These are phyloP conservation scores for Netelia virgata DNA, from an alignment of 2,888 invertebrate species.

Conservation along the genomic window DNA sequence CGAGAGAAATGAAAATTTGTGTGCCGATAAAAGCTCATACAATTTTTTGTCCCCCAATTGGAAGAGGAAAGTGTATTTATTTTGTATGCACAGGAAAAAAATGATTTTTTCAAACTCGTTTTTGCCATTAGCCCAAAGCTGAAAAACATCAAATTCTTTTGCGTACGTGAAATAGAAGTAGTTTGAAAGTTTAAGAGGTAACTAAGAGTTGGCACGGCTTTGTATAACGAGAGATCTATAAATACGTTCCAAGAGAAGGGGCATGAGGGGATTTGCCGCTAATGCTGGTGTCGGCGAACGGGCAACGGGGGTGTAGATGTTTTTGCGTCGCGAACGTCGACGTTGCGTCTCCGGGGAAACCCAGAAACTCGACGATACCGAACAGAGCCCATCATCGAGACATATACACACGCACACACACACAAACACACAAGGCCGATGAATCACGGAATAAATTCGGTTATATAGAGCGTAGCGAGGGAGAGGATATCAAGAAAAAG, in stretches of 20 bases:
- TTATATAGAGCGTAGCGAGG: background rate
- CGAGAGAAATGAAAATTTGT: background rate
- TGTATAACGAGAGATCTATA: conserved; percentile 72
- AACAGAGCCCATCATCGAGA: conserved; percentile 21
- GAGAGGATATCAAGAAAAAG: background rate
- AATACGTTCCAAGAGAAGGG: conserved; percentile 70
- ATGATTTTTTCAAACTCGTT: background rate
- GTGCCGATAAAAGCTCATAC: too few relatives aligned
- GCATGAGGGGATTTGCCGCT: conserved; percentile 1
- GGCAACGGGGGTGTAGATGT: conserved; percentile 71
- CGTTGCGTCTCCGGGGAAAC: conserved; percentile 73
- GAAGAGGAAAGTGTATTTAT: too few relatives aligned
- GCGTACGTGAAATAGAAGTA: conserved; percentile 56
- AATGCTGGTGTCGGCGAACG: conserved; percentile 59
- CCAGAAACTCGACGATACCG: conserved; percentile 55
- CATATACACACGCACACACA: background rate
- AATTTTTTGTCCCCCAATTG: too few relatives aligned
- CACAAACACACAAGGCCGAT: conserved; percentile 15
- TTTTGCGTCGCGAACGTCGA: conserved; percentile 77
- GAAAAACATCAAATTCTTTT: conserved; percentile 50
- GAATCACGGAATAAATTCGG: conserved; percentile 39
- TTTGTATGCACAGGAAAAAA: too few relatives aligned
- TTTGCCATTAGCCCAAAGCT: background rate
- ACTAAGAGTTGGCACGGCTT: conserved; percentile 70
- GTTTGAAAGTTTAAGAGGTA: conserved; percentile 65